Base-by-base conservation (phyloP, 2,888 invertebrate genomes). In the Adelognathus sp. region DNA sequence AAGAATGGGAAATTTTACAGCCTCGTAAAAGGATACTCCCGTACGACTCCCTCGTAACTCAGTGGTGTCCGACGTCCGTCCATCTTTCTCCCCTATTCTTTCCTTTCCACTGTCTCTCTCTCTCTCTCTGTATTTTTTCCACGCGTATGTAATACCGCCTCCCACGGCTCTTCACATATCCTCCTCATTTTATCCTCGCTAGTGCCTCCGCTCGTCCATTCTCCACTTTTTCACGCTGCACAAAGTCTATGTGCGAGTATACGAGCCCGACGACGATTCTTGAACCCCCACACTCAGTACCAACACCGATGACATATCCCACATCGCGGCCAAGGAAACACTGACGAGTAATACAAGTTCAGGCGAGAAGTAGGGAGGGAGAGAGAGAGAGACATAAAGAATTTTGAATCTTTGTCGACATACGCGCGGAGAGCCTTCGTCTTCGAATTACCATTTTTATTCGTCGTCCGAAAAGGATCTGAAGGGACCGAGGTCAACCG, bases 1-100 rank as follows among this genome's bases (percentile, higher is more conserved):
- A 82, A 75, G 77, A 81, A 85, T 81, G 81, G 79, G 56, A 81
- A 85, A 85, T 82, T 86, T 86, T 84, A 86, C 83, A 81, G 79
- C 74, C 72, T 83, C 82, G 86, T 86, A 87, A 87, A 85, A 70
- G 74, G 83, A 82, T 80, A 84, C 75, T n/a, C 29, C 76, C 69
- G 73, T 66, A 64, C 79, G 80, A 82, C 81, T 79, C 80, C 80
- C 83, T 78, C 84, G 83, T 85, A 83, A 84, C 80, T 86, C 83
- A 85, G 56, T 60, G 71, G 66, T 79, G 78, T 81, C 78, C 69
- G 58, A 39, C 52, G 29, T 72, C 58, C 67, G 52, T 70, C 44
- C 50, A 29, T 60, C 44, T 31, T 44, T 54, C 44, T 72, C 33
- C 36, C 39, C 41, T 18, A 27, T 41, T 63, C 56, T 21, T 54